Base-by-base conservation (phyloP, 2,113 vertebrate genomes). In the Anoura caudifer region DNA sequence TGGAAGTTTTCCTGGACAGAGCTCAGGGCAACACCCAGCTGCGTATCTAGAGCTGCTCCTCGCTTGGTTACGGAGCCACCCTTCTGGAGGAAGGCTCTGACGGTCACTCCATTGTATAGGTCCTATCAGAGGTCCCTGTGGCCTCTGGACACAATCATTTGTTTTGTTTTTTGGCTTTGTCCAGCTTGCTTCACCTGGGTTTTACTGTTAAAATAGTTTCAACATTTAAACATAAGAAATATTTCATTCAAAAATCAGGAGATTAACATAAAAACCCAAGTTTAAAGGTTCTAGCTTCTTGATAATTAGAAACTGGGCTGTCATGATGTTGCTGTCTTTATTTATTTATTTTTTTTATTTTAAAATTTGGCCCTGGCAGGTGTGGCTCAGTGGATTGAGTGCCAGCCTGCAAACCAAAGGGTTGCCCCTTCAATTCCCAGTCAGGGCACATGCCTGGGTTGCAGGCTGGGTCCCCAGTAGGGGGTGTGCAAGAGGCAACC, bases 271-370 rank as follows among this genome's bases (percentile, higher is more conserved):
- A 79, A 45, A 88, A 61, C 47, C 24, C 69, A 92, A 50, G 28
- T 59, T 87, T 20, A 19, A 90, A 92, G 41, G 47, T 26, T 97
- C 72, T 67, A 77, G 22, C 19, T 88, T 95, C 36, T 87, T 95
- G 15, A 47, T 89, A 67, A 70, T 59, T 56, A 87, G 61, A 88
- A 70, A 63, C 14, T 15, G 31, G 43, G 7, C 24, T 59, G 31
- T 36, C 0, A 0, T 22, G 7, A 77, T 17, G 12, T 70, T 50
- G 31, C 17, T 50, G 26, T 20, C 73, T 76, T 76, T 50, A 47
- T 20, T 47, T 47, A 47, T 47, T 47, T 50, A 31, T 72, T 72
- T 31, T 47, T 31, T 76, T 50, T 76, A 50, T 47, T 76, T 76
- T 76, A 33, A 76, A 76, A 24, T 59, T 59, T 24, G 22, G 22